These are phyloP conservation scores for Smutsia temminckii DNA, from an alignment of 2,797 vertebrate genomes.

Conservation along the genomic window DNA sequence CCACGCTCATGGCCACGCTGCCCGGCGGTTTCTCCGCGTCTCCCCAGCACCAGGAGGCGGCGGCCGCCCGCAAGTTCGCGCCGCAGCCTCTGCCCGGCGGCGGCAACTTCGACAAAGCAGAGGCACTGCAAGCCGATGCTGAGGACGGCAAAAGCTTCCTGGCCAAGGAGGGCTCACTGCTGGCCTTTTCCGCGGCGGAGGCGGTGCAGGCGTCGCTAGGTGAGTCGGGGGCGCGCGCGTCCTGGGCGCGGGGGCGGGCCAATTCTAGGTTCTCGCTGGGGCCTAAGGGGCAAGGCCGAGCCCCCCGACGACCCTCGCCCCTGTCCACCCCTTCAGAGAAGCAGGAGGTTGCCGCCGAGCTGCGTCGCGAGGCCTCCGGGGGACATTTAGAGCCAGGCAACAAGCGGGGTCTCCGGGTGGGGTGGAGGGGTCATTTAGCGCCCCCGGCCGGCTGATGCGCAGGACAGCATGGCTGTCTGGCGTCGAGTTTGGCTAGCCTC, in stretches of 20 bases:
- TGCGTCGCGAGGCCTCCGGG: not conserved
- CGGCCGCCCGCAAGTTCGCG: slow-evolving; percentile 91
- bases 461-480: not conserved
- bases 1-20: slow-evolving; percentile 95
- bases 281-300: not conserved
- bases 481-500: not conserved
- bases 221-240: slow-evolving; percentile 82
- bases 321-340: too few relatives aligned
- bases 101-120: slow-evolving; percentile 91
- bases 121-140: slow-evolving; percentile 88
- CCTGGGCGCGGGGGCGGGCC: slow-evolving; percentile 21
- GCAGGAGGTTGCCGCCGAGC: not conserved
- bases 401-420: not conserved
- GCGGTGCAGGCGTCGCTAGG: slow-evolving; percentile 89
- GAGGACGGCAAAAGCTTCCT: slow-evolving; percentile 91
- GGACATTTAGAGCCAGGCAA: not conserved
- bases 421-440: not conserved
- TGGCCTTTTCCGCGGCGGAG: slow-evolving; percentile 91
- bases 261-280: not conserved
- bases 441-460: not conserved
- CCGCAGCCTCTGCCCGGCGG: slow-evolving; percentile 88
- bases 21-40: slow-evolving; percentile 92
- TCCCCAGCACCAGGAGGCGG: slow-evolving; percentile 90
- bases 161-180: slow-evolving; percentile 88
- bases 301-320: not conserved